phyloP scores from a whole-genome alignment of 2,888 invertebrate species.

The Norana najaformis region DNA sequence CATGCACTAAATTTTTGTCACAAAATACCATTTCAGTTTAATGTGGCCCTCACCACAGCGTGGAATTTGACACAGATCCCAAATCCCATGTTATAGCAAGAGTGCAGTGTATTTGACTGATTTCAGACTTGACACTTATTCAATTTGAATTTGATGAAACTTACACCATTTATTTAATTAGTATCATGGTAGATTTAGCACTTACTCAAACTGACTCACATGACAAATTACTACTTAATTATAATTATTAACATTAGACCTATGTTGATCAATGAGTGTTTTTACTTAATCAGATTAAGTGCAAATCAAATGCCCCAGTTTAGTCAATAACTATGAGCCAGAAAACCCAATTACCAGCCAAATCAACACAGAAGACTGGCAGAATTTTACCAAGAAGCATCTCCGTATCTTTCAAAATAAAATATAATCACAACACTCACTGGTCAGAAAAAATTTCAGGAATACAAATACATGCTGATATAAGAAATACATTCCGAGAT shows the following conservation, averaged over 20 bases:
- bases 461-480: neutral
- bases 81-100: too few relatives aligned
- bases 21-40: too few relatives aligned
- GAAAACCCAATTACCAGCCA: neutral
- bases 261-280: neutral
- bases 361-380: slow-evolving; percentile 6
- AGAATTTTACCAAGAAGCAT: neutral
- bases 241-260: neutral
- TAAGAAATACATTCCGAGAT: neutral
- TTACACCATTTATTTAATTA: neutral
- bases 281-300: neutral
- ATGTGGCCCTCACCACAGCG: too few relatives aligned
- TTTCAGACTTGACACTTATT: too few relatives aligned
- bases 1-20: too few relatives aligned
- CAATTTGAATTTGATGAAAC: neutral
- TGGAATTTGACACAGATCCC: too few relatives aligned
- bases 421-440: neutral
- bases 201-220: neutral
- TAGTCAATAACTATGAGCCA: neutral
- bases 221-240: neutral
- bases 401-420: neutral
- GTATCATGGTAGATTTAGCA: neutral
- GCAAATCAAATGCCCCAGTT: neutral
- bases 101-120: too few relatives aligned
- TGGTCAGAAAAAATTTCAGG: neutral